These are phyloP conservation scores for Mormyrus lacerda DNA, from an alignment of 2,113 vertebrate genomes.

Conservation along the genomic window DNA sequence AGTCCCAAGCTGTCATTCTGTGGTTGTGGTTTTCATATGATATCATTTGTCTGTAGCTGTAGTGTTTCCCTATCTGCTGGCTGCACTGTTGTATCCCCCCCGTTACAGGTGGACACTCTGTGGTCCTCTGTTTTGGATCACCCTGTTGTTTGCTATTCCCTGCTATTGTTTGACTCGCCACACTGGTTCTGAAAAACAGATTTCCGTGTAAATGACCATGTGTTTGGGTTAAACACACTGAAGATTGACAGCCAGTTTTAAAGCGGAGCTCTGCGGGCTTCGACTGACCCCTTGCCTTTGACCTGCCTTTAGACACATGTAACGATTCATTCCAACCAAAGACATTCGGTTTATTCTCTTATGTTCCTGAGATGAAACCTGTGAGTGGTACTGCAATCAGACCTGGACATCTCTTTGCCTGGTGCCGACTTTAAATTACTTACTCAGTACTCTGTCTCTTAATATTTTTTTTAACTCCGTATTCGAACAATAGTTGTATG, in stretches of 20 bases:
- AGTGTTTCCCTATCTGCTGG: not conserved
- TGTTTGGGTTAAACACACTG: not conserved
- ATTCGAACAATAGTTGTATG: not conserved
- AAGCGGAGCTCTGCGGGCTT: not conserved
- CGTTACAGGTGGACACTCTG: not conserved
- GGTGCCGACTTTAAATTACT: not conserved
- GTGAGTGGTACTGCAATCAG: not conserved
- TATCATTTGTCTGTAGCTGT: not conserved
- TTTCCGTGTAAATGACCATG: not conserved
- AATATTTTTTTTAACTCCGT: not conserved
- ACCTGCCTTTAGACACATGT: not conserved
- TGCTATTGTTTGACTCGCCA: not conserved
- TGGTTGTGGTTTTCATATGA: not conserved
- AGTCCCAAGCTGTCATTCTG: not conserved
- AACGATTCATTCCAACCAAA: not conserved
- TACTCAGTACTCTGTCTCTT: not conserved
- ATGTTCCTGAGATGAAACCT: not conserved
- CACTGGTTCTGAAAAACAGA: not conserved
- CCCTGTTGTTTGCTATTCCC: not conserved
- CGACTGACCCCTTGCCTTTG: not conserved
- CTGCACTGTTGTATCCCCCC: not conserved
- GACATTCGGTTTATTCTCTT: not conserved
- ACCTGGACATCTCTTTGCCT: not conserved
- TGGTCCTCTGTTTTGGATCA: not conserved
- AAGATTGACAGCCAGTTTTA: not conserved